A percentile compares a stretch with the other conserved stretches of the same genome.
Conservation (phyloP, 2,797 vertebrate genomes). For the Semotilus atromaculatus region DNA sequence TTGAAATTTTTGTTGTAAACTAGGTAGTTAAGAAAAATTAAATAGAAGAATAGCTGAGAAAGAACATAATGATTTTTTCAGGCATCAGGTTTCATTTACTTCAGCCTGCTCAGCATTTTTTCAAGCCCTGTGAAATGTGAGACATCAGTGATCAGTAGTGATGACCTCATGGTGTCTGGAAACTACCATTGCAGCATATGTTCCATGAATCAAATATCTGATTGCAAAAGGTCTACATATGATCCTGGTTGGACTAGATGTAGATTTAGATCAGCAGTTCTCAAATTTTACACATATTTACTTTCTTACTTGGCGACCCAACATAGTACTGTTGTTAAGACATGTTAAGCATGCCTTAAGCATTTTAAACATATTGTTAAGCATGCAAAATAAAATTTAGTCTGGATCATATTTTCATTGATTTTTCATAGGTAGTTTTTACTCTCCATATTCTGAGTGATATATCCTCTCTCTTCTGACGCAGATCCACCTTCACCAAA, state of each 20-base stretch:
- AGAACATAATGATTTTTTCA: conserved; percentile 38
- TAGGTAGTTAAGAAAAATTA: background rate
- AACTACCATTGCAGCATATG: conserved; percentile 16
- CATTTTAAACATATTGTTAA: no score
- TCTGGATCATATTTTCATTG: background rate
- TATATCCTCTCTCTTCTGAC: conserved; percentile 54
- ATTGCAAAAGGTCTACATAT: background rate
- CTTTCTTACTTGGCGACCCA: background rate
- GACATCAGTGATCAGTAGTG: conserved; percentile 33
- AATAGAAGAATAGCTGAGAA: background rate
- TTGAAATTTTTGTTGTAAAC: background rate
- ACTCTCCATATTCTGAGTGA: conserved; percentile 29
- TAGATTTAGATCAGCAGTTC: background rate
- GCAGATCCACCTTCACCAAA: conserved; percentile 69
- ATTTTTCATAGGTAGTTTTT: background rate
- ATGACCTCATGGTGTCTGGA: conserved; percentile 20
- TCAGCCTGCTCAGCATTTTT: conserved; percentile 40
- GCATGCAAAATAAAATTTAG: background rate
- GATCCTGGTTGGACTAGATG: background rate
- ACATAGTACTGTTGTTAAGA: background rate
- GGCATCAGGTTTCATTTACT: conserved; percentile 16
- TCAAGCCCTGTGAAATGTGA: conserved; percentile 38
- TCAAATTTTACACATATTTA: background rate
- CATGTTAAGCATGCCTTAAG: no score
- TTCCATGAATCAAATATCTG: conserved; percentile 21